These are phyloP conservation scores for Sycophaga agraensis DNA, from an alignment of 1,140 invertebrate species.

Conservation along the genomic window DNA sequence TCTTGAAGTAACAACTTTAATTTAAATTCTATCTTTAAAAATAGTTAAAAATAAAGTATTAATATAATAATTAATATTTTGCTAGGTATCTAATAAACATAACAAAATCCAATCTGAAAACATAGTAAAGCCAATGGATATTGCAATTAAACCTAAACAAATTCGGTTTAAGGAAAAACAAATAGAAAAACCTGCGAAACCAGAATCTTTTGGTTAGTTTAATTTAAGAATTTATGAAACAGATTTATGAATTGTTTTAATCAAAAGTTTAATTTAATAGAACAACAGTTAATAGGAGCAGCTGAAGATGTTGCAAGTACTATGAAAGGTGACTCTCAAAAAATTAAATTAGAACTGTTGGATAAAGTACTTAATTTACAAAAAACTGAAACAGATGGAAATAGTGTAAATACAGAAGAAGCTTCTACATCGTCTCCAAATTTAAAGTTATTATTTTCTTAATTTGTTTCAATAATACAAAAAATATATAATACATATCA, in stretches of 20 bases:
- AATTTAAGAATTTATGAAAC: background rate
- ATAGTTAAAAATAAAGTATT: background rate
- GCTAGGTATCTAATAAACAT: background rate
- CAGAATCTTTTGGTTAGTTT: constrained; percentile 12
- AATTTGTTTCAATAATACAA: no score
- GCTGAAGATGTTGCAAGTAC: constrained; percentile 68
- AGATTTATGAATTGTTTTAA: background rate
- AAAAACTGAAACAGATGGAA: background rate
- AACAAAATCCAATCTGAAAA: background rate
- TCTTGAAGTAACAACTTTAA: constrained; percentile 31
- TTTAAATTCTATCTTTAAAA: constrained; percentile 12
- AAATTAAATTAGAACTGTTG: constrained; percentile 76
- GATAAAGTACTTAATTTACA: constrained; percentile 63
- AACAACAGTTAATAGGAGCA: constrained; percentile 58
- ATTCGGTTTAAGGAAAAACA: background rate
- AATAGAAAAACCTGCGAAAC: background rate
- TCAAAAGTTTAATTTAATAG: constrained; percentile 18
- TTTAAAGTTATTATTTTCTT: constrained; percentile 14
- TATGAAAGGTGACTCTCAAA: constrained; percentile 66
- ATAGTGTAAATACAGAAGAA: background rate
- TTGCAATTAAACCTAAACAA: constrained; percentile 29
- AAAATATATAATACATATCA: background rate
- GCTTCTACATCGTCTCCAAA: background rate
- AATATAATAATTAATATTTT: background rate
- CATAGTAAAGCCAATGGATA: constrained; percentile 17